These are phyloP conservation scores for Embidobia sp. DNA, from an alignment of 2,888 invertebrate genomes.

Conservation along the genomic window DNA sequence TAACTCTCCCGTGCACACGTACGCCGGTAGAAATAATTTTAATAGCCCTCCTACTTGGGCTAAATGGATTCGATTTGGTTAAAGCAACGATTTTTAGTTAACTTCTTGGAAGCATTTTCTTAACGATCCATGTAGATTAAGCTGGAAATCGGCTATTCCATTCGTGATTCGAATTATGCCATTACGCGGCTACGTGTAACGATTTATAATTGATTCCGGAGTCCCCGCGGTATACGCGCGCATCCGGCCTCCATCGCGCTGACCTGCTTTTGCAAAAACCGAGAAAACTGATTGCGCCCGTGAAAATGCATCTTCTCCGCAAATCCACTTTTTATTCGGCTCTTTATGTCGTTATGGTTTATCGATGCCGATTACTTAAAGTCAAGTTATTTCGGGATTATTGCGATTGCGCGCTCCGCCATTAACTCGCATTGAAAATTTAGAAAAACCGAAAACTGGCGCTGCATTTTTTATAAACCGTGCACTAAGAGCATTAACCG, in stretches of 20 bases:
- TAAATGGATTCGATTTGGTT: slow-evolving; percentile 50
- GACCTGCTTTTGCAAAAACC: slow-evolving; percentile 61
- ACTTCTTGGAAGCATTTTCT: slow-evolving; percentile 46
- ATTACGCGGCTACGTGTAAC: slow-evolving; percentile 63
- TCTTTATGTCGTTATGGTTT: slow-evolving; percentile 57
- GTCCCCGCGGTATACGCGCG: slow-evolving; percentile 51
- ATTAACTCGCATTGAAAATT: slow-evolving; percentile 33
- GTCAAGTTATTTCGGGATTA: slow-evolving; percentile 47
- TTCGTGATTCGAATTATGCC: slow-evolving; percentile 63
- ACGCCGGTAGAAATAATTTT: slow-evolving; percentile 18
- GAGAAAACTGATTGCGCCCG: slow-evolving; percentile 54
- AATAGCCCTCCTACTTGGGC: slow-evolving; percentile 19
- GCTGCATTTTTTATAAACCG: slow-evolving; percentile 34
- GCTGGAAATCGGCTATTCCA: slow-evolving; percentile 53
- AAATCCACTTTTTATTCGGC: slow-evolving; percentile 52
- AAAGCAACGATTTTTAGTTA: slow-evolving; percentile 56
- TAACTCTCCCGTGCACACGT: too few relatives aligned
- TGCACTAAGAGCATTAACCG: slow-evolving; percentile 7
- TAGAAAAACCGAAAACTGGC: slow-evolving; percentile 27
- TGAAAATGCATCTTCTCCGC: slow-evolving; percentile 56
- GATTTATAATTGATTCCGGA: slow-evolving; percentile 65
- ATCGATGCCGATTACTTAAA: slow-evolving; percentile 54
- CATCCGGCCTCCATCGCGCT: slow-evolving; percentile 49
- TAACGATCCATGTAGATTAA: slow-evolving; percentile 62
- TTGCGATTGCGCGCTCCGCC: slow-evolving; percentile 29